These are phyloP conservation scores for Arothron firmamentum DNA, from an alignment of 2,113 vertebrate genomes.

Conservation along the genomic window DNA sequence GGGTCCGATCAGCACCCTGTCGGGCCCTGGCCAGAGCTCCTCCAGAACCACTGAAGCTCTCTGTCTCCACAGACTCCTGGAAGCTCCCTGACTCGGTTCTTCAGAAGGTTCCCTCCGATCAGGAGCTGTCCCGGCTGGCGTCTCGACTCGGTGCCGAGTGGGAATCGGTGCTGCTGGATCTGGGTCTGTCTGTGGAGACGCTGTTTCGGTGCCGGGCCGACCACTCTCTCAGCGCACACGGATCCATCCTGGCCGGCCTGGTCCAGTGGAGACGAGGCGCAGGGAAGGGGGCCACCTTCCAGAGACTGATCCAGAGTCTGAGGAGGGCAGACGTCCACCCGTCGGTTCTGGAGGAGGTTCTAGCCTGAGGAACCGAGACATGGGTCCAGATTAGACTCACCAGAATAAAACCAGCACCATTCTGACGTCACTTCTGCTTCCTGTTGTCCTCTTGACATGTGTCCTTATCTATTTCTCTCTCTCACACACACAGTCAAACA, in stretches of 20 bases:
- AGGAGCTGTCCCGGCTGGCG: slow-evolving; percentile 82
- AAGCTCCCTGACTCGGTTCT: slow-evolving; percentile 66
- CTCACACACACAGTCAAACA: too few species aligned
- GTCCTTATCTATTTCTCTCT: too few species aligned
- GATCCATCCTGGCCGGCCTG: slow-evolving; percentile 81
- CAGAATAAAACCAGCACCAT: not conserved
- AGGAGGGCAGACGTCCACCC: slow-evolving; percentile 73
- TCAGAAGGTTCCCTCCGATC: slow-evolving; percentile 79
- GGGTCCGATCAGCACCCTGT: too few species aligned
- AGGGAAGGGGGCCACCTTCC: slow-evolving; percentile 81
- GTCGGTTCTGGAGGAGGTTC: slow-evolving; percentile 73
- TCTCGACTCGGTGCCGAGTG: slow-evolving; percentile 80
- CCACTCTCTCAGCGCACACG: slow-evolving; percentile 78
- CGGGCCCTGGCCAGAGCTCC: too few species aligned
- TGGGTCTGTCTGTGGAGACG: slow-evolving; percentile 81
- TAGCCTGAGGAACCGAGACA: not conserved
- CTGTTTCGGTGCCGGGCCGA: slow-evolving; percentile 85
- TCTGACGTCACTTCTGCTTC: not conserved
- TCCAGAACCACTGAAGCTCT: not conserved
- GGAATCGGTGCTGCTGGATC: slow-evolving; percentile 80
- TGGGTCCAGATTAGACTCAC: not conserved
- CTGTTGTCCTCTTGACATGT: too few species aligned
- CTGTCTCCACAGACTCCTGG: slow-evolving; percentile 54
- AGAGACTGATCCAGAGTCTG: slow-evolving; percentile 72
- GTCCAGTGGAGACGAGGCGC: slow-evolving; percentile 81